Conservation (phyloP, 2,113 vertebrate species). For the Vireo altiloquus region DNA sequence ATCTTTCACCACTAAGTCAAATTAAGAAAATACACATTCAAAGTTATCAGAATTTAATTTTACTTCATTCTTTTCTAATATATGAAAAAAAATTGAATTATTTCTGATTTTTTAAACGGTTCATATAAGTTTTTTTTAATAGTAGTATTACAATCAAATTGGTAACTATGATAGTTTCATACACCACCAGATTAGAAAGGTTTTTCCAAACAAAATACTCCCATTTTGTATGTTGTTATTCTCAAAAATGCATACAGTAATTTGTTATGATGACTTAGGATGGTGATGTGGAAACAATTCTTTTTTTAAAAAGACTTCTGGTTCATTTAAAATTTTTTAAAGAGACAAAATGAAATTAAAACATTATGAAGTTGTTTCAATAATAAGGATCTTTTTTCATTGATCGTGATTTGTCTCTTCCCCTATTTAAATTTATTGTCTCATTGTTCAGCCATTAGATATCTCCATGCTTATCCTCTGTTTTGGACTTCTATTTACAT, state of each 20-base stretch:
- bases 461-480: background rate
- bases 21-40: background rate
- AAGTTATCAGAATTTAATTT: background rate
- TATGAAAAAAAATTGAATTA: background rate
- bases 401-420: background rate
- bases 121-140: background rate
- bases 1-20: background rate
- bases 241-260: background rate
- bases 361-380: background rate
- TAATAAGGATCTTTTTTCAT: background rate
- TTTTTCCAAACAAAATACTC: background rate
- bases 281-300: background rate
- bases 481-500: background rate
- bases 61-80: background rate
- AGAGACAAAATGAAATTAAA: background rate
- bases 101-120: background rate
- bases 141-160: background rate
- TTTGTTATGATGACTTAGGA: background rate
- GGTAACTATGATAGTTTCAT: background rate
- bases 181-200: background rate
- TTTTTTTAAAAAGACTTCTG: background rate
- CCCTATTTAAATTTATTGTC: background rate
- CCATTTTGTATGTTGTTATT: background rate
- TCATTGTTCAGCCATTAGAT: background rate
- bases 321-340: background rate